Evolutionary conservation across 2,888 invertebrate genomes (phyloP).

Genomic region (Pyralis farinalis): DNA sequence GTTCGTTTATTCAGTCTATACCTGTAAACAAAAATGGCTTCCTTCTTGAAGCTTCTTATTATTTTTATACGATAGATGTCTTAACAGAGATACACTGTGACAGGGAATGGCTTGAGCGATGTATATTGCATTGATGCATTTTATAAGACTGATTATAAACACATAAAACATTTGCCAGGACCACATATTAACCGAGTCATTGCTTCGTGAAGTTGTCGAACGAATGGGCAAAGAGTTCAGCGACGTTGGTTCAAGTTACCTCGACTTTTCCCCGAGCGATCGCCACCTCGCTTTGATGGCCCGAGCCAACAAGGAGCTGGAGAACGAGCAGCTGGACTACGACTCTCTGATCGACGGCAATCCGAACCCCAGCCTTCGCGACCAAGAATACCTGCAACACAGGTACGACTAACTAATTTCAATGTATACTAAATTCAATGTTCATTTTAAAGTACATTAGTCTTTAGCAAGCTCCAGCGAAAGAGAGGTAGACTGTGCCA

Average conservation of each 20-base stretch:
- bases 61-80: too few species aligned
- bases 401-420: too few species aligned
- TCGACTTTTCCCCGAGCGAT: constrained; percentile 82
- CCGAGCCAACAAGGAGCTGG: constrained; percentile 79
- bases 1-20: too few species aligned
- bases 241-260: constrained; percentile 83
- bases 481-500: too few species aligned
- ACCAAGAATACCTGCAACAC: constrained; percentile 93
- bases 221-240: constrained; percentile 88
- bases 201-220: constrained; percentile 88
- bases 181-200: constrained; percentile 84
- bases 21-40: too few species aligned
- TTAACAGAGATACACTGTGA: too few species aligned
- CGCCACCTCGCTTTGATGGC: constrained; percentile 70
- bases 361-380: constrained; percentile 89
- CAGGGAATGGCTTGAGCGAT: too few species aligned
- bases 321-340: constrained; percentile 85
- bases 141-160: background rate
- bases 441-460: too few species aligned
- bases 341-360: constrained; percentile 85
- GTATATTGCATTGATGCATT: too few species aligned
- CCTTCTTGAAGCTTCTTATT: too few species aligned
- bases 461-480: too few species aligned
- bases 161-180: constrained; percentile 57
- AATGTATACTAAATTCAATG: too few species aligned